Evolutionary conservation across 2,113 vertebrate genomes (phyloP), one percentile per base, ranked within the genome.

Genomic region (Alexandromys fortis): DNA sequence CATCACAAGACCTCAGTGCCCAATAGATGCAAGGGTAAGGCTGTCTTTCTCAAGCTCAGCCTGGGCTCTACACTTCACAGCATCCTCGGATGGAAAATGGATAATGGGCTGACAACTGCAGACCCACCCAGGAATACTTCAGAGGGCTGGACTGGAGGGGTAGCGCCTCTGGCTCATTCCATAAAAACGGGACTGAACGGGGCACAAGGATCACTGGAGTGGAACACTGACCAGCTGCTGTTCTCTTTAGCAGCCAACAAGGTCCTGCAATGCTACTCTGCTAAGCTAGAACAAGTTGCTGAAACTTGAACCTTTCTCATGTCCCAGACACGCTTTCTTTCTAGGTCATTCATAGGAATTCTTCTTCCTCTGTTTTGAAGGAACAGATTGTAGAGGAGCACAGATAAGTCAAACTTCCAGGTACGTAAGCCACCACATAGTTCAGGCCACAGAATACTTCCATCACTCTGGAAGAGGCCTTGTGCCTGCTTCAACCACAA

Each of bases 11-110:
- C 12, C 33, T 68, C 2, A 7, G 14, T 0, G 2, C 33, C 38
- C 49, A n/a, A 65, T n/a, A 12, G 47, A 3, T 0, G 22, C 52
- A 22, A 38, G 38, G 63, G n/a, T 45, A 77, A 47, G 82, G 65
- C 58, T 73, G 38, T 0, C 1, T 33, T 3, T 12, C 0, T 16
- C 55, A 58, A 58, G 1, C 55, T 61, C 49, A 45, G n/a, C 7
- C 13, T 3, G 7, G 45, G 21, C 63, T 42, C 47, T 26, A 49
- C 24, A 12, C 86, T 83, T 65, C 38, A 52, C 3, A 4, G 61
- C 94, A 93, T 85, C 78, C 79, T 88, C 82, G 33, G 89, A 96
- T 82, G 87, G 94, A 97, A 96, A 92, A 88, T 49, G 67, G 92
- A 73, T 28, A 49, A 49, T 17, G 86, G 77, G n/a, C 21, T 65